Base-by-base conservation (phyloP, 2,797 vertebrate species). In the Fringilla coelebs region DNA sequence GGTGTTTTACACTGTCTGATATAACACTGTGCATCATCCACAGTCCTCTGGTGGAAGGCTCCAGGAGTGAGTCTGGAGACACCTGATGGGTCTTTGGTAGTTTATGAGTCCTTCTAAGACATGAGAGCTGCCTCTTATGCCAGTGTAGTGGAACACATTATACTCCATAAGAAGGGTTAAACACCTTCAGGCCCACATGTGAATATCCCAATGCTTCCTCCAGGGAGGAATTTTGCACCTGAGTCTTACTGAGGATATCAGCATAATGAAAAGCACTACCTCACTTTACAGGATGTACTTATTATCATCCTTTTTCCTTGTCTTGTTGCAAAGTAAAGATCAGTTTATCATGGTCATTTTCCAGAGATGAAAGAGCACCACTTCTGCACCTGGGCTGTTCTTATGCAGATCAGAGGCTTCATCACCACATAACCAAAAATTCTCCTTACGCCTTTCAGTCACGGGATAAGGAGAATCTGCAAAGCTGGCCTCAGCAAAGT, bases 281-380 rank as follows among this genome's bases (percentile, higher is more conserved):
- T 40, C 21, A 58, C 17, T 6, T 13, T 11, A 9, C 4, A 65
- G 21, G 31, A 10, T 40, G 15, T 34, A 22, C 17, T 58, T 76
- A 15, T 19, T 63, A 21, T 29, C 1, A 0, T 13, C 25, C 2
- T 46, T 89, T 84, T 46, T 18, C 31, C 17, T 32, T 32, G 12
- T 31, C n/a, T 36, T 46, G 3, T 32, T 71, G 8, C 3, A 32
- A 28, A 22, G 1, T 38, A 46, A 34, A 84, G 1, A 2, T 31
- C 9, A 12, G 11, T 40, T 46, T 72, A 34, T 46, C 13, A 6
- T 24, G 38, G 21, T 20, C 9, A 40, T 24, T 4, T 19, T 34
- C 10, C 4, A 6, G 31, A 17, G 15, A 14, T 14, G 13, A 16
- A 13, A 65, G 13, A 4, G 0, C 4, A 11, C 1, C 4, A 11